phyloP scores from a whole-genome alignment of 2,888 invertebrate genomes.

The Cyclophora albipunctata region DNA sequence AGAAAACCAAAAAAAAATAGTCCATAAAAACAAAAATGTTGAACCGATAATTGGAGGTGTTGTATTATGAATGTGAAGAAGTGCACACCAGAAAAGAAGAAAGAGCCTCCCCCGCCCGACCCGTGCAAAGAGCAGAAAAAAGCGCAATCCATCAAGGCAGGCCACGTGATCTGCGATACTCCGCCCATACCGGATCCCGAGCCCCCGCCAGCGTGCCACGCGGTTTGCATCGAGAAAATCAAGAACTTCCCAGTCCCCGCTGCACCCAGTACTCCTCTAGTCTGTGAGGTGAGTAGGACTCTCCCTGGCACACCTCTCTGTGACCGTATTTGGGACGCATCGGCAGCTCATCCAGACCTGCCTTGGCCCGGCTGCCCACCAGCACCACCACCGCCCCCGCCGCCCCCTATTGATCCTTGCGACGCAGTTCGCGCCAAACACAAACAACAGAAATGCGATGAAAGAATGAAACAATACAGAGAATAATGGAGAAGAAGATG shows the following conservation, averaged over 20 bases:
- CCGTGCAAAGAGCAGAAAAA: conserved; percentile 28
- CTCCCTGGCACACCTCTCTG: conserved; percentile 35
- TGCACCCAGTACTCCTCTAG: conserved; percentile 16
- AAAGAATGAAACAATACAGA: conserved; percentile 38
- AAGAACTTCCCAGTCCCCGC: conserved; percentile 37
- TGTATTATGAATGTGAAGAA: conserved; percentile 40
- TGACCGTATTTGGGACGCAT: conserved; percentile 26
- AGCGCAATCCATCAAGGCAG: conserved; percentile 26
- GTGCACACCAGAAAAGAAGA: conserved; percentile 33
- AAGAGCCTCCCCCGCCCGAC: conserved; percentile 33
- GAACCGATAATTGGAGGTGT: no score
- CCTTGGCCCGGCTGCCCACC: conserved; percentile 37
- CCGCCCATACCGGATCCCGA: conserved; percentile 25
- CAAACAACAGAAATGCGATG: conserved; percentile 31
- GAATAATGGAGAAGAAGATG: conserved; percentile 25
- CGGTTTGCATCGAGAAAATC: conserved; percentile 45
- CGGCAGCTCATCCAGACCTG: conserved; percentile 23
- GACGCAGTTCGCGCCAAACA: conserved; percentile 28
- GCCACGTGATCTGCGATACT: conserved; percentile 39
- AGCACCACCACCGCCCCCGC: conserved; percentile 33
- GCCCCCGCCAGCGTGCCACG: conserved; percentile 32
- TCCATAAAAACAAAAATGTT: no score
- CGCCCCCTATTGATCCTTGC: conserved; percentile 35
- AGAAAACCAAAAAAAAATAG: no score
- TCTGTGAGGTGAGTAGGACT: conserved; percentile 34